Conservation (phyloP, 2,888 invertebrate genomes). For the Norana najaformis region DNA sequence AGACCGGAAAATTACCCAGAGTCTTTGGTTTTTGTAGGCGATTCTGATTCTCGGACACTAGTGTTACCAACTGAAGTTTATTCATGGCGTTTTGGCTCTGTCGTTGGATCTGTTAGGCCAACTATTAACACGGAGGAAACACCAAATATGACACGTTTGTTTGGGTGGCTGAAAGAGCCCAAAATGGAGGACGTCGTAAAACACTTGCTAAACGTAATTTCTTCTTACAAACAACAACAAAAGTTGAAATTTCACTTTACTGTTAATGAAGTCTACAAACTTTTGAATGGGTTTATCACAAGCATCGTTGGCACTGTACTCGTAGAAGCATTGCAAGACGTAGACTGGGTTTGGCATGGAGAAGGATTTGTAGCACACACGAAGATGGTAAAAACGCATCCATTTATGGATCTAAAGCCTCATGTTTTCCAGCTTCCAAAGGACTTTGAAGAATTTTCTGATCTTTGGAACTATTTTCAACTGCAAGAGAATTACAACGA, state of each 20-base stretch:
- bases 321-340: neutral
- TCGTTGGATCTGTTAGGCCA: constrained; percentile 30
- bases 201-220: constrained; percentile 28
- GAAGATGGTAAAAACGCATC: constrained; percentile 30
- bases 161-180: constrained; percentile 26
- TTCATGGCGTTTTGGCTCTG: constrained; percentile 24
- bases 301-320: neutral
- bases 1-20: constrained; percentile 30
- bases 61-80: constrained; percentile 16
- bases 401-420: constrained; percentile 43
- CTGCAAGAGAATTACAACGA: neutral
- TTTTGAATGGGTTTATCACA: neutral
- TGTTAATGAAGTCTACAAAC: neutral
- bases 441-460: constrained; percentile 38
- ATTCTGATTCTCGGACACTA: neutral
- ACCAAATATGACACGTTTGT: neutral
- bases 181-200: neutral
- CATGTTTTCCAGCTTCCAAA: constrained; percentile 42
- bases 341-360: constrained; percentile 48
- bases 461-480: constrained; percentile 33
- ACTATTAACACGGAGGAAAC: neutral
- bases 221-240: neutral
- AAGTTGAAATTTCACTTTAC: neutral
- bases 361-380: constrained; percentile 41
- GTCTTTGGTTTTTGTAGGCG: neutral